Conservation (phyloP, 2,113 vertebrate species). For the Dipodomys ordii region DNA sequence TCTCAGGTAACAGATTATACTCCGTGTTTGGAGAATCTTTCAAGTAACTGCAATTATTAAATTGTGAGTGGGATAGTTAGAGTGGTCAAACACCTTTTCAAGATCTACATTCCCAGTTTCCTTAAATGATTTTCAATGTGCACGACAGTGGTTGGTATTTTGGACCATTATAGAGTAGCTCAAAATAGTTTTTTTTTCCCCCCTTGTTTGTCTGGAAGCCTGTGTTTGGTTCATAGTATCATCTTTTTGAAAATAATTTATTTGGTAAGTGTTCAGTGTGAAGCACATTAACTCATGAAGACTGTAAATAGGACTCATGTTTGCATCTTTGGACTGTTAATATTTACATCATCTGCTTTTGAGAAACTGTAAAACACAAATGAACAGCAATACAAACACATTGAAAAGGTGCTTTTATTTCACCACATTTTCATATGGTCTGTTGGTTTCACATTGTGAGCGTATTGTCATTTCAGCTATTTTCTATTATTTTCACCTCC, state of each 20-base stretch:
- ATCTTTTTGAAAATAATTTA: conserved; percentile 77
- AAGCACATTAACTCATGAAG: conserved; percentile 74
- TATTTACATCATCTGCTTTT: conserved; percentile 44
- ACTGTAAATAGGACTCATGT: conserved; percentile 54
- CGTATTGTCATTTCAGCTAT: neutral
- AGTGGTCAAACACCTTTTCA: neutral
- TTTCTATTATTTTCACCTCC: neutral
- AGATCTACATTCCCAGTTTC: conserved; percentile 52
- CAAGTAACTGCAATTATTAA: neutral
- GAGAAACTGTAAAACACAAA: conserved; percentile 7
- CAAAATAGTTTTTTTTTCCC: neutral
- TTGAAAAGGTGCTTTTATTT: neutral
- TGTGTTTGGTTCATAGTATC: conserved; percentile 64
- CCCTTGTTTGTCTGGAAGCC: conserved; percentile 28
- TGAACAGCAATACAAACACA: neutral
- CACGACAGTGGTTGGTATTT: conserved; percentile 53
- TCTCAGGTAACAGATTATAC: neutral
- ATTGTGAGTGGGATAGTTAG: neutral
- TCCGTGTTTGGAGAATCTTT: accelerated
- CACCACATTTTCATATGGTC: neutral
- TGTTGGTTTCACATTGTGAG: conserved; percentile 72
- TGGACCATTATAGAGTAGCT: conserved; percentile 59
- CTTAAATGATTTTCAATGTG: conserved; percentile 56
- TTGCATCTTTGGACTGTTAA: conserved; percentile 70
- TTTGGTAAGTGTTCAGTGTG: conserved; percentile 71